Percentiles rank a stretch among this genome's conserved stretches.
These are phyloP conservation scores for Dendrolimus houi DNA, from an alignment of 2,888 invertebrate species.

Conservation along the genomic window DNA sequence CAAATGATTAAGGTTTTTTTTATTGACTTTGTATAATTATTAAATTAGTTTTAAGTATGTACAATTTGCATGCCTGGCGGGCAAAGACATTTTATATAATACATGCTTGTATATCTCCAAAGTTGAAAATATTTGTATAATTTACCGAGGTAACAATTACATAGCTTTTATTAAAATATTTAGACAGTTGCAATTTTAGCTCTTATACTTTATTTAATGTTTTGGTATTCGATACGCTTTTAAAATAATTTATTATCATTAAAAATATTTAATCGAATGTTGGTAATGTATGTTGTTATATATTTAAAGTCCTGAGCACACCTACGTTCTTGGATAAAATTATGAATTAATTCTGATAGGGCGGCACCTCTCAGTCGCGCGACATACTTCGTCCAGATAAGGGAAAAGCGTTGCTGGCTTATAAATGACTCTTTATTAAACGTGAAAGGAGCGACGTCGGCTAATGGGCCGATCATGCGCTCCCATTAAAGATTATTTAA, in stretches of 20 bases:
- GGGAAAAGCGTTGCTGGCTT: constrained; percentile 71
- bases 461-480: constrained; percentile 77
- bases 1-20: no score
- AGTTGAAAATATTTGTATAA: no score
- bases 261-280: background rate
- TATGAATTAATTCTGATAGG: constrained; percentile 73
- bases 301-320: constrained; percentile 12
- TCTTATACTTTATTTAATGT: no score
- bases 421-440: constrained; percentile 77
- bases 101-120: no score
- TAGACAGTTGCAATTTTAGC: no score
- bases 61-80: no score
- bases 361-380: constrained; percentile 71
- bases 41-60: no score
- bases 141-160: no score
- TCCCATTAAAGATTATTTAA: constrained; percentile 77
- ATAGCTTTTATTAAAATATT: no score
- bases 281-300: background rate
- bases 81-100: no score
- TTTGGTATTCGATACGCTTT: background rate
- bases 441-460: constrained; percentile 73
- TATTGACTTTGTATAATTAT: no score
- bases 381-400: constrained; percentile 72
- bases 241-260: constrained; percentile 20
- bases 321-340: constrained; percentile 59